Evolutionary conservation across 2,888 invertebrate species (phyloP).

Genomic region (Smittia sp.): DNA sequence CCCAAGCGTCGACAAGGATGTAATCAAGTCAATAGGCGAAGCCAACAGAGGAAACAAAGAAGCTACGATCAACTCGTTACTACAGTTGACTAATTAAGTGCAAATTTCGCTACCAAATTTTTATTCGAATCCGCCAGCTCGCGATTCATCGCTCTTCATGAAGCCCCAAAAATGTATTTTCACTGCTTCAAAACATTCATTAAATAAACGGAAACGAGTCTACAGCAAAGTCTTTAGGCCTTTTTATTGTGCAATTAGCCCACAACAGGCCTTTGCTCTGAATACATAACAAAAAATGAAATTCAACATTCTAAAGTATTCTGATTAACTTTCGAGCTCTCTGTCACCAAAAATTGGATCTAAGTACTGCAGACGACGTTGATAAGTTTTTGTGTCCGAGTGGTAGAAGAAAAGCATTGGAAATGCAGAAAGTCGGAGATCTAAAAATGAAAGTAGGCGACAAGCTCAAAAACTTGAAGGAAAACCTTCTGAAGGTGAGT

Average conservation of each 20-base stretch:
- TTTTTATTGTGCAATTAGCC: no score
- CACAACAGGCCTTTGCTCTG: no score
- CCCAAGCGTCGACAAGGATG: constrained; percentile 89
- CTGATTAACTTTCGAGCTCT: neutral
- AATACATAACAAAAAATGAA: neutral
- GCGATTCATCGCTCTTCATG: no score
- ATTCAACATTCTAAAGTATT: neutral
- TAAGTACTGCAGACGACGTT: neutral
- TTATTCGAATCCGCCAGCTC: neutral
- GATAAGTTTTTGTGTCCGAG: neutral
- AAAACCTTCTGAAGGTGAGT: constrained; percentile 22
- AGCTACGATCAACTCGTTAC: constrained; percentile 81
- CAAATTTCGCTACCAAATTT: constrained; percentile 4
- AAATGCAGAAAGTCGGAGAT: constrained; percentile 19
- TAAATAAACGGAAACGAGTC: no score
- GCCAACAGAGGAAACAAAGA: constrained; percentile 88
- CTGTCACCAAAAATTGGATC: neutral
- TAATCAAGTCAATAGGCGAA: constrained; percentile 85
- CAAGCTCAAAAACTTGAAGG: constrained; percentile 19
- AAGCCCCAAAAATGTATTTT: constrained; percentile 2
- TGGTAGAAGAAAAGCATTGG: neutral
- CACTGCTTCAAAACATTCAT: neutral
- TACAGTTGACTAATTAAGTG: constrained; percentile 76
- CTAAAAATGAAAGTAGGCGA: constrained; percentile 12
- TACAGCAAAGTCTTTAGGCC: neutral